Evolutionary conservation across 2,113 vertebrate species (phyloP).

Genomic region (Tetrao urogallus): DNA sequence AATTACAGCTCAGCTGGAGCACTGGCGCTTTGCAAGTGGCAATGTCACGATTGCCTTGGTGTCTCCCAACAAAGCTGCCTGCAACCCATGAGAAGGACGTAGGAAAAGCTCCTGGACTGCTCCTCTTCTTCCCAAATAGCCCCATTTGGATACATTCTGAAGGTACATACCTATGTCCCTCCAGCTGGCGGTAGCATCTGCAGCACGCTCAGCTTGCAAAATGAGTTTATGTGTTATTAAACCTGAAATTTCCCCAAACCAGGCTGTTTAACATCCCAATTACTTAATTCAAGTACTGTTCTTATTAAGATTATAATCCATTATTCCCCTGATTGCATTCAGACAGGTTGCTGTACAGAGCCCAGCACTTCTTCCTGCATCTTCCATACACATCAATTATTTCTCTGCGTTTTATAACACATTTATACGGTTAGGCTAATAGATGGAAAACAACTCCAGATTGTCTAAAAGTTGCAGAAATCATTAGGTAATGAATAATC

Average conservation of each 20-base stretch:
- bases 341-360: neutral
- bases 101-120: accelerated
- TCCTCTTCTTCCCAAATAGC: neutral
- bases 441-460: neutral
- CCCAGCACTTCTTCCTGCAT: neutral
- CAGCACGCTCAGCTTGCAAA: neutral
- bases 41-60: accelerated
- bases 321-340: neutral
- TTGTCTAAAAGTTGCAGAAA: neutral
- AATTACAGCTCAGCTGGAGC: neutral
- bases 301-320: neutral
- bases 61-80: neutral
- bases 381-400: neutral
- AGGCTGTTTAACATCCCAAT: neutral
- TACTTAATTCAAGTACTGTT: neutral
- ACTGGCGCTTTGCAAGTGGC: neutral
- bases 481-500: neutral
- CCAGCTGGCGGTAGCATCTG: neutral
- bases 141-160: neutral
- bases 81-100: accelerated
- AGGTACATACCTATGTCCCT: neutral
- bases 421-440: neutral
- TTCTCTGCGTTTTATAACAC: neutral
- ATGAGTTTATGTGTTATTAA: neutral
- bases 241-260: neutral